These are phyloP conservation scores for Cepaea hortensis DNA, from an alignment of 2,888 invertebrate genomes.

Conservation along the genomic window DNA sequence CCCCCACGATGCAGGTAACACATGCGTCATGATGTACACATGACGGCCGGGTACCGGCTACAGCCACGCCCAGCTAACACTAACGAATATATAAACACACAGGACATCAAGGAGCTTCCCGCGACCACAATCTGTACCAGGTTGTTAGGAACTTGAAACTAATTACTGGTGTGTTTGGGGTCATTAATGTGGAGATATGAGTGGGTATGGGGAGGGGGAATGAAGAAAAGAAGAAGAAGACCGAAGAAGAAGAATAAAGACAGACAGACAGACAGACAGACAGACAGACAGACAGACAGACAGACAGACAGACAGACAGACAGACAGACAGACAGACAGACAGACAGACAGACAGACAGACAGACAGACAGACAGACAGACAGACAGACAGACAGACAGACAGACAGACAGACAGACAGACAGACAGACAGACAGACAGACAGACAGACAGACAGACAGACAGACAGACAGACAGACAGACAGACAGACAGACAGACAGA, in stretches of 20 bases:
- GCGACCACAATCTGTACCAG: no score
- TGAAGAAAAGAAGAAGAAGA: neutral
- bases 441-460: no score
- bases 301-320: slow-evolving; percentile 1
- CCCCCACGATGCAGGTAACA: no score
- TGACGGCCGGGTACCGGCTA: no score
- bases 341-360: slow-evolving; percentile 22
- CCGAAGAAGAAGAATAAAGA: neutral
- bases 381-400: slow-evolving; percentile 15
- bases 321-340: slow-evolving; percentile 19
- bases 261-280: neutral
- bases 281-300: slow-evolving; percentile 4
- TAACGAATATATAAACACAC: neutral
- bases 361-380: slow-evolving; percentile 24
- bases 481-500: no score
- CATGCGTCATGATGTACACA: no score
- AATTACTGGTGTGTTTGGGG: no score
- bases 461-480: no score
- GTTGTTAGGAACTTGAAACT: no score
- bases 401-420: neutral
- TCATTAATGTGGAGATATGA: neutral
- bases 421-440: no score
- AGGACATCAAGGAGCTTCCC: neutral
- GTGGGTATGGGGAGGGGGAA: neutral
- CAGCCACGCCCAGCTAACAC: neutral